phyloP scores from a whole-genome alignment of 1,140 invertebrate species.

The Drosophila kepulauana region DNA sequence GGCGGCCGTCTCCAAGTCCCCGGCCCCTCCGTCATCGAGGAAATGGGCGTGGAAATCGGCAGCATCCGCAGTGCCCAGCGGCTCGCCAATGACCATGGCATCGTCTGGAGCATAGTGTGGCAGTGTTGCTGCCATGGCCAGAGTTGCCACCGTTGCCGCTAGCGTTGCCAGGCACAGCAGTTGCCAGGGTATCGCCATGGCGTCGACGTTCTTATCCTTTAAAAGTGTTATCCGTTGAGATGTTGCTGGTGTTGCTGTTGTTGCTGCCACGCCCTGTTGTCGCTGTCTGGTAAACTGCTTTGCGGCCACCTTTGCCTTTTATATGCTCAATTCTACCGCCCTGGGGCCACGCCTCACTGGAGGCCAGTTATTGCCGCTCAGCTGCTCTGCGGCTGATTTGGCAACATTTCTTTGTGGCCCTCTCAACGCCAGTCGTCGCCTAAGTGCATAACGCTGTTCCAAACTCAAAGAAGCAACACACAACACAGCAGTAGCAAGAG shows the following conservation, averaged over 20 bases:
- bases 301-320: slow-evolving; percentile 56
- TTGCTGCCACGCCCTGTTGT: slow-evolving; percentile 61
- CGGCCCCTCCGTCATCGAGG: slow-evolving; percentile 3
- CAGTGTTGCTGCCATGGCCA: slow-evolving; percentile 47
- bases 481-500: slow-evolving; percentile 3
- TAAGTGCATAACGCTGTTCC: slow-evolving; percentile 78
- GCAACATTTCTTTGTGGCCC: slow-evolving; percentile 65
- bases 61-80: slow-evolving; percentile 49
- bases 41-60: slow-evolving; percentile 52
- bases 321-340: slow-evolving; percentile 34
- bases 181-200: slow-evolving; percentile 55
- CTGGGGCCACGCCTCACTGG: slow-evolving; percentile 50
- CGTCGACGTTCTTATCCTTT: slow-evolving; percentile 14
- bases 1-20: slow-evolving; percentile 77
- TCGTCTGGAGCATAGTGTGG: slow-evolving; percentile 50
- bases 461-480: slow-evolving; percentile 15
- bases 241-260: slow-evolving; percentile 36
- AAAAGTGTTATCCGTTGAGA: slow-evolving; percentile 48
- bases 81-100: slow-evolving; percentile 59
- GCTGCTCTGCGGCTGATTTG: slow-evolving; percentile 69
- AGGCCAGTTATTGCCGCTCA: slow-evolving; percentile 44
- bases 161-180: slow-evolving; percentile 61
- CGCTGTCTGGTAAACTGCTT: slow-evolving; percentile 57
- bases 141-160: slow-evolving; percentile 37
- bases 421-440: slow-evolving; percentile 13